Evolutionary conservation across 2,797 vertebrate species (phyloP).

Genomic region (Coregonus sp.): DNA sequence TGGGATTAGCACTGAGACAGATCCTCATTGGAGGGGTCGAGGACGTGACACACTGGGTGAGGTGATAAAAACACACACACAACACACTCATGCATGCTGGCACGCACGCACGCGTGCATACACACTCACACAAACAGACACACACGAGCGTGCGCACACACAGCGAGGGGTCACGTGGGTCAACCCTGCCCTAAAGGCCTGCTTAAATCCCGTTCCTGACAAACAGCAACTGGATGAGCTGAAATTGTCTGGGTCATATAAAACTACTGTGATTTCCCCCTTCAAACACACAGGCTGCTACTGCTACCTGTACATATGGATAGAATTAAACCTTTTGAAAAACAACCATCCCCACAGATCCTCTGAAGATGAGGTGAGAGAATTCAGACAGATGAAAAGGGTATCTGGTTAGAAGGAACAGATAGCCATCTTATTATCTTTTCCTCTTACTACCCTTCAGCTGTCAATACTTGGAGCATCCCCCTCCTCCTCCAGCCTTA

Average conservation of each 20-base stretch:
- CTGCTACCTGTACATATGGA: slow-evolving; percentile 44
- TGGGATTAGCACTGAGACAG: slow-evolving; percentile 67
- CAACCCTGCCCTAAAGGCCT: slow-evolving; percentile 44
- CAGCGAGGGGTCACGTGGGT: slow-evolving; percentile 48
- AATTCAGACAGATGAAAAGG: slow-evolving; percentile 56
- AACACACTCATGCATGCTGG: neutral
- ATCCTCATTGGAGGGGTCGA: slow-evolving; percentile 69
- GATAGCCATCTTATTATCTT: slow-evolving; percentile 62
- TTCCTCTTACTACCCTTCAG: slow-evolving; percentile 56
- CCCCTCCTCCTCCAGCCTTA: slow-evolving; percentile 30
- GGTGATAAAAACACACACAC: slow-evolving; percentile 28
- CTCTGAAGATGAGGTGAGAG: slow-evolving; percentile 47
- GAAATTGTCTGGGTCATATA: slow-evolving; percentile 40
- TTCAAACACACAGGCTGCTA: slow-evolving; percentile 21
- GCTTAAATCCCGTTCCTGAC: slow-evolving; percentile 48
- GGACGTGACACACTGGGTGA: slow-evolving; percentile 66
- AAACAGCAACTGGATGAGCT: slow-evolving; percentile 51
- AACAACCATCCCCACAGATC: slow-evolving; percentile 24
- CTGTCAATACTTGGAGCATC: slow-evolving; percentile 63
- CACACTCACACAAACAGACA: slow-evolving; percentile 10
- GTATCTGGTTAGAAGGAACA: slow-evolving; percentile 15
- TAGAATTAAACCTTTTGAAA: slow-evolving; percentile 51
- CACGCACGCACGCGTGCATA: neutral
- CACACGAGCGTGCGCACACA: neutral
- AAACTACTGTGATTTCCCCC: slow-evolving; percentile 30